Conservation (phyloP, 2,888 invertebrate genomes). For the Noctua fimbriata region DNA sequence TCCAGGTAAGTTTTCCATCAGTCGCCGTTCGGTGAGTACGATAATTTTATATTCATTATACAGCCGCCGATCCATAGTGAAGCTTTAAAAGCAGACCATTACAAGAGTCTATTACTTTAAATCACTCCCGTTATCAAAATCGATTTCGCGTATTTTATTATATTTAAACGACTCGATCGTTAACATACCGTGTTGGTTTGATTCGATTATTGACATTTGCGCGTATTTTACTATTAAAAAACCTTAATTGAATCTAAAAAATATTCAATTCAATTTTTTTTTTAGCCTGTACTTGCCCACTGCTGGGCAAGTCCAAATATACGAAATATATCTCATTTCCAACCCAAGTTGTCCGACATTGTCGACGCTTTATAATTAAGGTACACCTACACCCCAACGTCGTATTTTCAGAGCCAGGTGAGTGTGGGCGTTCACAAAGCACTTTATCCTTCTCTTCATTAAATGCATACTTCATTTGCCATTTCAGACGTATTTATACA, state of each 20-base stretch:
- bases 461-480: slow-evolving; percentile 21
- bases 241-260: not conserved
- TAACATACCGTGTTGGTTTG: slow-evolving; percentile 29
- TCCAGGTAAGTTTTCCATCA: slow-evolving; percentile 70
- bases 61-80: slow-evolving; percentile 41
- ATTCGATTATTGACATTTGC: slow-evolving; percentile 25
- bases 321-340: slow-evolving; percentile 22
- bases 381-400: slow-evolving; percentile 3
- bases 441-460: slow-evolving; percentile 19
- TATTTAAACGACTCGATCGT: slow-evolving; percentile 62
- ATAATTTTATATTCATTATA: slow-evolving; percentile 64
- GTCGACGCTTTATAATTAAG: slow-evolving; percentile 19
- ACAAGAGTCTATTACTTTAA: slow-evolving; percentile 63
- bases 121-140: slow-evolving; percentile 62
- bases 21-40: slow-evolving; percentile 65
- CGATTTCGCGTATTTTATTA: slow-evolving; percentile 62
- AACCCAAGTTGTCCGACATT: slow-evolving; percentile 12
- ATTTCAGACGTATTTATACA: slow-evolving; percentile 22
- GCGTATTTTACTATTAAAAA: slow-evolving; percentile 16
- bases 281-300: not conserved
- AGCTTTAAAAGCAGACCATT: slow-evolving; percentile 63
- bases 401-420: slow-evolving; percentile 8
- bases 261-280: not conserved
- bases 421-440: slow-evolving; percentile 13
- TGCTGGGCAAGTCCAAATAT: not conserved